Conservation (phyloP, 2,888 invertebrate genomes). For the Parasteatoda lunata region DNA sequence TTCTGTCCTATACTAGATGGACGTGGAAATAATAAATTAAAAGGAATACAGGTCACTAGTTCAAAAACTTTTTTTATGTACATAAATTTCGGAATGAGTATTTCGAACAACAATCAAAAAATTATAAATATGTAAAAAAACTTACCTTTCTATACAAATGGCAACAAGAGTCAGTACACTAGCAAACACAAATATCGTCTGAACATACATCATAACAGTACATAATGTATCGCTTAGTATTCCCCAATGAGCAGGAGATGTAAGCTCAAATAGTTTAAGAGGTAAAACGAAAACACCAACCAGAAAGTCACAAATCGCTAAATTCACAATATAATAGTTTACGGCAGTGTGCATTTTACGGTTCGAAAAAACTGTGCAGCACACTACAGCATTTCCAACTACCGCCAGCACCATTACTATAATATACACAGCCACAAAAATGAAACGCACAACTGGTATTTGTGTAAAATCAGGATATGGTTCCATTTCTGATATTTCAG, state of each 20-base stretch:
- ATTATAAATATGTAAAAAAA: background rate
- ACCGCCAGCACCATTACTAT: constrained; percentile 73
- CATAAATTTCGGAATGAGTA: too few relatives aligned
- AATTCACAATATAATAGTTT: constrained; percentile 76
- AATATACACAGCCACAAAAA: constrained; percentile 73
- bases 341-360: constrained; percentile 76
- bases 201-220: constrained; percentile 74
- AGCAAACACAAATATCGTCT: constrained; percentile 76
- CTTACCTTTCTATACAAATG: constrained; percentile 76
- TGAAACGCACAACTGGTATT: constrained; percentile 72
- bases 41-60: too few relatives aligned
- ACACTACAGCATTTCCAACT: constrained; percentile 75
- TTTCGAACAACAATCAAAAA: background rate
- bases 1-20: too few relatives aligned
- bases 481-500: background rate
- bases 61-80: too few relatives aligned
- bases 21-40: too few relatives aligned
- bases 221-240: constrained; percentile 74
- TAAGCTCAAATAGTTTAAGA: constrained; percentile 75
- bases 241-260: constrained; percentile 74
- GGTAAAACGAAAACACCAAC: constrained; percentile 76
- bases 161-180: constrained; percentile 76
- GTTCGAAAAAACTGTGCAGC: constrained; percentile 75
- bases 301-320: constrained; percentile 75
- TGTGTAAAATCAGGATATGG: constrained; percentile 73